A percentile compares a stretch with the other conserved stretches of the same genome.
These are phyloP conservation scores for Nesidiocoris tenuis DNA, from an alignment of 2,888 invertebrate genomes.

Conservation along the genomic window DNA sequence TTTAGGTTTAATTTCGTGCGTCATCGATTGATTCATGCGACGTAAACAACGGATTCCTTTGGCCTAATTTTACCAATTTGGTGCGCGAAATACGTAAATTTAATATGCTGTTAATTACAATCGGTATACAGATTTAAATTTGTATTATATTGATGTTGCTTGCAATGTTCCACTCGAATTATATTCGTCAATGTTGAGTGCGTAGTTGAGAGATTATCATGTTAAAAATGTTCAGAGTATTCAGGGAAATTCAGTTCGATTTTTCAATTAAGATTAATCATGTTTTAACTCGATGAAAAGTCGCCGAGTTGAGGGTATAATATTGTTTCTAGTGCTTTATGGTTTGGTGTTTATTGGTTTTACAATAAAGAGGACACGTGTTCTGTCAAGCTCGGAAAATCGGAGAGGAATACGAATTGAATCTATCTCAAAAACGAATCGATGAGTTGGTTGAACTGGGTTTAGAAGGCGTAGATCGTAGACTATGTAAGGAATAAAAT, in stretches of 20 bases:
- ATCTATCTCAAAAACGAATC: not conserved
- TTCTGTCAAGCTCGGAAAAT: too few species aligned
- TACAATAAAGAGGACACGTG: too few species aligned
- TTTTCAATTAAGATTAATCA: too few species aligned
- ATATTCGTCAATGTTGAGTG: not conserved
- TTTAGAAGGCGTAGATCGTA: not conserved
- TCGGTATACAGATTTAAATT: not conserved
- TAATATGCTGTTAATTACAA: not conserved
- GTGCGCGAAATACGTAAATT: not conserved
- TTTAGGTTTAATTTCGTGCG: not conserved
- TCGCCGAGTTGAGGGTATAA: too few species aligned
- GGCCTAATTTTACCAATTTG: not conserved
- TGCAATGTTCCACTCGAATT: not conserved
- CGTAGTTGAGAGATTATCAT: not conserved
- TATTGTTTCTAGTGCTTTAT: too few species aligned
- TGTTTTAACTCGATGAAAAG: not conserved
- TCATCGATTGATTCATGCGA: not conserved
- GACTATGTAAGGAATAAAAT: not conserved
- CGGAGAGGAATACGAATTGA: too few species aligned
- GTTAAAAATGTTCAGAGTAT: not conserved
- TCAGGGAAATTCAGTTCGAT: too few species aligned
- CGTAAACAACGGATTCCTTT: not conserved
- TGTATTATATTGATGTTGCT: not conserved
- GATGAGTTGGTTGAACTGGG: not conserved
- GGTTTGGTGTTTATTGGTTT: not conserved